Evolutionary conservation across 2,113 vertebrate species (phyloP), one percentile per base, ranked within the genome.

Genomic region (Hystrix cristata): DNA sequence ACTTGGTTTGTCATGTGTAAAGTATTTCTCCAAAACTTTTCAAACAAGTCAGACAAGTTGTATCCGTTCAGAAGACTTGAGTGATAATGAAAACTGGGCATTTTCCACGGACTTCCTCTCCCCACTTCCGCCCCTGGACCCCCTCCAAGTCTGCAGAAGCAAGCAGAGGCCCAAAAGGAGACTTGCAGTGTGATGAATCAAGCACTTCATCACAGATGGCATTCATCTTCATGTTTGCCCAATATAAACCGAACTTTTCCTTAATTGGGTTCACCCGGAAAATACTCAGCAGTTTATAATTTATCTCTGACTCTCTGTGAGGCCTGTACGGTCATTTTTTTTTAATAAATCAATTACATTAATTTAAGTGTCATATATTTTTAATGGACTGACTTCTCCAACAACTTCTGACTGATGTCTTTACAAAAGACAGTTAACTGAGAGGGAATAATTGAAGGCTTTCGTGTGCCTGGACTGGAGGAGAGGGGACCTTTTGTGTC

Each of bases 1-100:
- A 94, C 25, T 76, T 88, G 34, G 48, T 90, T 90, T 79, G n/a
- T 94, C 93, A 92, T 53, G 4, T 51, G 59, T 1, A 3, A 89
- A 31, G 18, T 67, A 92, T 87, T 95, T 96, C 95, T 97, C 48
- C 43, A 97, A 92, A 83, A 91, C 6, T 62, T 87, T 91, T 64
- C 60, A 91, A 96, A 90, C 60, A 95, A 95, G 72, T 86, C 51
- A 96, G 87, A 71, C 90, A 79, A 64, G 78, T 29, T 2, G 0
- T 27, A 23, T 27, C 46, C 71, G 59, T 94, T 82, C 11, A 65
- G 57, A 51, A 91, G 60, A 79, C 34, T 60, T 83, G 12, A 81
- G 38, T 83, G 15, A 81, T 31, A 64, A 83, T 25, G 15, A 97
- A 96, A 82, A 85, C 59, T 71, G 80, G 87, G 38, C 85, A 59